Percentiles rank a stretch among this genome's conserved stretches.
These are phyloP conservation scores for Lingula anatina DNA, from an alignment of 2,888 invertebrate species.

Conservation along the genomic window DNA sequence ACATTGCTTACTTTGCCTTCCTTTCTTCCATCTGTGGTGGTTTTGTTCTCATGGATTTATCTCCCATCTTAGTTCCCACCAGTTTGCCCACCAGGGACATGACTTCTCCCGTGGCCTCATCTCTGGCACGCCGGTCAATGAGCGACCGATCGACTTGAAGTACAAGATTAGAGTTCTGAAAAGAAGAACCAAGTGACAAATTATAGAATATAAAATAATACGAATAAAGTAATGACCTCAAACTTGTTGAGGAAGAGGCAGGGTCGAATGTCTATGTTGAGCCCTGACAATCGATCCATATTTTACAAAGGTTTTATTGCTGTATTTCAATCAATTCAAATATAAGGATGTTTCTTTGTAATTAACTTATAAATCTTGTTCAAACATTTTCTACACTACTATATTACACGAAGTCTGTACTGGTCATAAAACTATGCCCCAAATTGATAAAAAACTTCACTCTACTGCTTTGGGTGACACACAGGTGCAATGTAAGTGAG, in stretches of 20 bases:
- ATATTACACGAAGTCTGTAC: no score
- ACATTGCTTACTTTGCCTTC: slow-evolving; percentile 70
- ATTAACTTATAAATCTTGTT: no score
- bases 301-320: neutral
- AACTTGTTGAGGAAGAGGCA: neutral
- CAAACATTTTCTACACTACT: no score
- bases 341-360: no score
- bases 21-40: slow-evolving; percentile 91
- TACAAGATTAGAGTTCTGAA: slow-evolving; percentile 97
- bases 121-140: slow-evolving; percentile 90
- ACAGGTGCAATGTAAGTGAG: no score
- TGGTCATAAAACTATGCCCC: no score
- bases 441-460: no score
- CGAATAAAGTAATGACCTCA: neutral
- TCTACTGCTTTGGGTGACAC: no score
- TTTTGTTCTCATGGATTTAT: slow-evolving; percentile 83
- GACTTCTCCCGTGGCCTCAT: slow-evolving; percentile 99
- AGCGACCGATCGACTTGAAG: slow-evolving; percentile 97
- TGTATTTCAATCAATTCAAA: neutral
- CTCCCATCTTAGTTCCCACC: slow-evolving; percentile 90
- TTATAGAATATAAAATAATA: neutral
- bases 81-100: slow-evolving; percentile 90
- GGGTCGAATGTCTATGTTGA: no score
- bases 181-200: slow-evolving; percentile 7
- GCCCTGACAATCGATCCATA: neutral